Base-by-base conservation (phyloP, 1,140 invertebrate genomes). In the Aphis gossypii region DNA sequence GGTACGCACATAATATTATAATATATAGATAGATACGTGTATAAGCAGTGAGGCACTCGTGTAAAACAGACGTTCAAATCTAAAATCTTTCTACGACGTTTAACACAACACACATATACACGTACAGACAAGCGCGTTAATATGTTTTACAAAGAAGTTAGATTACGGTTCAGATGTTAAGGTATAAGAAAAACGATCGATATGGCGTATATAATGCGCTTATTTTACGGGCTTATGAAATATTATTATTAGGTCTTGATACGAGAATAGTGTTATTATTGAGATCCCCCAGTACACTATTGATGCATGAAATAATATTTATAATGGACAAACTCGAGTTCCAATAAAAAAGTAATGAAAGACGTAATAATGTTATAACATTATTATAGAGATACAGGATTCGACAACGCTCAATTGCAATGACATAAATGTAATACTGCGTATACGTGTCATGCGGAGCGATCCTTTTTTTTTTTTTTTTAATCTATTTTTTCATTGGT, bases 1-100 rank as follows among this genome's bases (percentile, higher is more conserved):
- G 41, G 41, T 25, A 44, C 23, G 9, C n/a, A n/a, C n/a, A n/a
- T 76, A 76, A 60, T 35, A 68, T 68, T n/a, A 68, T 68, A 68
- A 35, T 35, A 68, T 68, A 68, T n/a, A n/a, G 4, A 30, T n/a
- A 68, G 60, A 30, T 68, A n/a, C 14, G 21, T 54, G 18, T 76
- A 21, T n/a, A 76, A 76, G 60, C 60, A 6, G 5, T 5, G 60
- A 76, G n/a, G 20, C 48, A 48, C 46, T n/a, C n/a, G 44, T 87
- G 46, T 87, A 87, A 76, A 48, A 87, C 46, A 87, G 44, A 87
- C 86, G 46, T 87, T n/a, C 44, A 48, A 87, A 87, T 87, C 46
- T 48, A 48, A 87, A 87, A 48, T 48, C 23, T 48, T 48, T 87
- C 86, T 48, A 87, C 86, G 20, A 44, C 25, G 41, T 86, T 86